Base-by-base conservation (phyloP, 2,888 invertebrate genomes). In the Poecilobothrus nobilitatus region DNA sequence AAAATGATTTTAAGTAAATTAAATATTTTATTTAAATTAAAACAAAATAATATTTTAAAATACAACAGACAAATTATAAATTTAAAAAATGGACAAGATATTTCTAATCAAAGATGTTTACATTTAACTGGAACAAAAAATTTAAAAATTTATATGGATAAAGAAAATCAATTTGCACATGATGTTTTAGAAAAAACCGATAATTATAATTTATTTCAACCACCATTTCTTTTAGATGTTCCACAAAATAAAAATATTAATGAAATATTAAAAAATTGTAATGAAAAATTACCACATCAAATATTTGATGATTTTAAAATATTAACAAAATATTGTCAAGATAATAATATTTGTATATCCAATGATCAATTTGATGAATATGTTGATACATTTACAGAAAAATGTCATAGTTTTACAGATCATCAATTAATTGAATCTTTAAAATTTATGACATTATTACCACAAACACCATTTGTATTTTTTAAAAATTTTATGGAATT, bases 401-500 rank as follows among this genome's bases (percentile, higher is more conserved):
- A 84, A 69, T 80, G 87, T 70, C 81, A 84, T 73, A 76, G 82
- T 70, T 82, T 89, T 5, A 83, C 79, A 21, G 87, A 88, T 75
- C 80, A 84, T 1, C 84, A 90, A 76, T 74, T 91, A 34, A 76
- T 83, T 65, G 78, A 78, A 20, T 73, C 89, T 41, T 82, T 91
- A 71, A 78, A 80, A 67, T 80, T 83, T 66, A 72, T 91, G 10
- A 75, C 76, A 2, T 76, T 83, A 63, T 85, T 86, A 80, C 87
- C 88, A 0, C 77, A 79, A 66, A 83, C 86, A 20, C 78, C 79
- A 21, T 83, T 85, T 0, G 79, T 84, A 10, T 81, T 83, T 68
- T 82, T 85, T 5, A 84, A 84, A 70, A 88, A 89, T 78, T 89
- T 83, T 74, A 83, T 85, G 69, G 86, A 86, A 75, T 79, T 91